Base-by-base conservation (phyloP, 2,888 invertebrate species). In the Agrenia bidenticulata region DNA sequence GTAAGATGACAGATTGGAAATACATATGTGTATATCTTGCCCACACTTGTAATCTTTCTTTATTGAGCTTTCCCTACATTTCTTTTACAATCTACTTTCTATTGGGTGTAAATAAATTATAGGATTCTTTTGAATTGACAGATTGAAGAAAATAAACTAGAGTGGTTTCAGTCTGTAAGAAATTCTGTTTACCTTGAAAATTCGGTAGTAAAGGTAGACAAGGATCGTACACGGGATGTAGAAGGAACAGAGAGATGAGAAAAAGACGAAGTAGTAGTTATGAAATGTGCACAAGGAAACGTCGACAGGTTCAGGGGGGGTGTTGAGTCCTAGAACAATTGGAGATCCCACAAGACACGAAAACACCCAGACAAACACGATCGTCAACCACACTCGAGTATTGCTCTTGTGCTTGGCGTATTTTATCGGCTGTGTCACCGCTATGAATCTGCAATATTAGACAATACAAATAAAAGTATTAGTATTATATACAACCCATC, bases 321-420 rank as follows among this genome's bases (percentile, higher is more conserved):
- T 92, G 83, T 98, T 98, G 77, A 97, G 87, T 41, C 98, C 98
- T 76, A 97, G 85, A 57, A 96, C 92, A 76, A 99, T 94, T 54
- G 98, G 99, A 19, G 93, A 90, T 41, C 96, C 98, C 76, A 99
- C 98, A 68, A 94, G 92, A 1, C 90, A 89, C 66, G 92, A 92
- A 80, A 98, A 91, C 76, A 92, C 87, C 99, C 99, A 99, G 59
- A 96, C 96, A 72, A 96, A 83, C 45, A 89, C 88, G 78, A 99
- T 94, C 77, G 96, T 98, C 80, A 95, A 83, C 87, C 92, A 92
- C 53, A 97, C 94, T 69, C 98, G 87, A 61, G 88, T 85, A 83
- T 91, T 94, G 85, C 94, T 97, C 85, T 95, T 94, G 85, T 97
- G 96, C 80, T 95, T 94, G 66, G 97, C 95, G 84, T 99, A 99